A percentile compares a stretch with the other conserved stretches of the same genome.
Conservation (phyloP, 2,797 vertebrate genomes). For the Kryptolebias ocellatus region DNA sequence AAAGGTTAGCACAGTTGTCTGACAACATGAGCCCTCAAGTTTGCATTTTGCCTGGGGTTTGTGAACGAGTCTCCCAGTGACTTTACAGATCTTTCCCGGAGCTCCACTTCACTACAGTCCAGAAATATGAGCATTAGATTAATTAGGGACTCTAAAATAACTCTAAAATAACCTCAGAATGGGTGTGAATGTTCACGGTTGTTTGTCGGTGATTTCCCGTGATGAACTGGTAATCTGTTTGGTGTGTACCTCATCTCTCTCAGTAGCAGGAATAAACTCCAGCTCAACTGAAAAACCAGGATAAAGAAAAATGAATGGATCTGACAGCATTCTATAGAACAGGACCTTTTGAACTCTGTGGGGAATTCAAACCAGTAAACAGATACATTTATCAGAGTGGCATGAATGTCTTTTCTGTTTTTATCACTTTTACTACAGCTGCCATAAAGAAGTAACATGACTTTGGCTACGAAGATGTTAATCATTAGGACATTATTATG, state of each 20-base stretch:
- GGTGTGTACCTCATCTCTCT: neutral
- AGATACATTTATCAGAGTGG: constrained; percentile 26
- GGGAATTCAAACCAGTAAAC: constrained; percentile 38
- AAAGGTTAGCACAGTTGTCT: neutral
- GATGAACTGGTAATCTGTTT: neutral
- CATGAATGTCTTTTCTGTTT: constrained; percentile 27
- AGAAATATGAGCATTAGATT: neutral
- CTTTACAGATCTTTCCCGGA: neutral
- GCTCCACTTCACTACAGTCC: constrained; percentile 1
- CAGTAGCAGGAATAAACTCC: neutral
- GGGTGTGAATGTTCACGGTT: neutral
- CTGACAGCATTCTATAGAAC: constrained; percentile 42
- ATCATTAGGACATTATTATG: neutral
- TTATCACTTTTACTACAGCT: constrained; percentile 49
- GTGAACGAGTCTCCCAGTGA: neutral
- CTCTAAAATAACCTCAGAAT: neutral
- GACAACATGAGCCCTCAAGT: neutral
- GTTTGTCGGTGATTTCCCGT: neutral
- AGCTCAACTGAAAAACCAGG: neutral
- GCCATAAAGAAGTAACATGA: constrained; percentile 28
- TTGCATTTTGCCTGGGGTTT: neutral
- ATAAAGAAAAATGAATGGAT: constrained; percentile 3
- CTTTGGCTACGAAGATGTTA: constrained; percentile 28
- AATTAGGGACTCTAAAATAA: constrained; percentile 10
- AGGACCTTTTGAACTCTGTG: constrained; percentile 41